Conservation (phyloP, 2,797 vertebrate species). For the Vireo griseus region DNA sequence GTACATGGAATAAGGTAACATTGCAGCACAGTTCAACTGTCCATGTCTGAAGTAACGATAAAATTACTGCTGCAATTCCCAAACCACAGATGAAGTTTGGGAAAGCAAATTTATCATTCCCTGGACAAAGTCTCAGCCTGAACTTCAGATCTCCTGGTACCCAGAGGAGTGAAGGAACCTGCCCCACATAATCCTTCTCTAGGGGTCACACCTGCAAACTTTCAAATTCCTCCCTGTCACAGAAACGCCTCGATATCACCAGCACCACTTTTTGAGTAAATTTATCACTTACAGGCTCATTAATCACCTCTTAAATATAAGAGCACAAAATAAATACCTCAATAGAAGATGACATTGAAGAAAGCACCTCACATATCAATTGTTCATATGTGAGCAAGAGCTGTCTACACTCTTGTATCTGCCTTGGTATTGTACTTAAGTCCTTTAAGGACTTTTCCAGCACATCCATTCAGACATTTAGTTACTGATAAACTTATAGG, state of each 20-base stretch:
- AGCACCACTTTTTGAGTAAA: not conserved
- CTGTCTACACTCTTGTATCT: not conserved
- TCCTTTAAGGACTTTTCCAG: not conserved
- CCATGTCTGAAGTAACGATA: not conserved
- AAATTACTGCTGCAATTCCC: not conserved
- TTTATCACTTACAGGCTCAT: not conserved
- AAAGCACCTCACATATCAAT: not conserved
- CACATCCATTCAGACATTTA: not conserved
- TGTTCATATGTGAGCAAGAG: not conserved
- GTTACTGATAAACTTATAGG: not conserved
- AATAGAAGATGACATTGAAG: not conserved
- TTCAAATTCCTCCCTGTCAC: not conserved
- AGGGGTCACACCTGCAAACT: not conserved
- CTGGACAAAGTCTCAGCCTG: not conserved
- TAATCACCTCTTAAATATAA: not conserved
- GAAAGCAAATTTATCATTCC: not conserved
- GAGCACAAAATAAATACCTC: not conserved
- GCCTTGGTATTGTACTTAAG: not conserved
- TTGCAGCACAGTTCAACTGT: not conserved
- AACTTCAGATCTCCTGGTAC: not conserved
- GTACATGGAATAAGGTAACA: not conserved
- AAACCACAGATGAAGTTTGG: not conserved
- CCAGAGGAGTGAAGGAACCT: not conserved
- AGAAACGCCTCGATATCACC: not conserved
- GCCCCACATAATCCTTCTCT: not conserved